A percentile compares a stretch with the other conserved stretches of the same genome.
Evolutionary conservation across 2,797 vertebrate species (phyloP).

Genomic region (Anomalospiza imberbis): DNA sequence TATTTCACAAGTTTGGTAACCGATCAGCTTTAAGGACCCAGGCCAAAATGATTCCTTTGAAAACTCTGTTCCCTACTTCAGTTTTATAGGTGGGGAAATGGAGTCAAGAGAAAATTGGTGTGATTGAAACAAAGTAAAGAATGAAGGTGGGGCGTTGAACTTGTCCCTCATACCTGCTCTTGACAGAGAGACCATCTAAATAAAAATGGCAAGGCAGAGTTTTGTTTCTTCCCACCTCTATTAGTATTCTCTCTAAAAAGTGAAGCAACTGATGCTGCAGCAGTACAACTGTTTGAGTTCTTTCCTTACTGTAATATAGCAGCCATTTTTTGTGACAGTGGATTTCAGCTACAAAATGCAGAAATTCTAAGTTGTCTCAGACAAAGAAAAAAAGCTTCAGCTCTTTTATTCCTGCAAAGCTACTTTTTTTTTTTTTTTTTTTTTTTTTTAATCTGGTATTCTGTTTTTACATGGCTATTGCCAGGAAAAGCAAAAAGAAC

Average conservation of each 20-base stretch:
- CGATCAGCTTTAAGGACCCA: background rate
- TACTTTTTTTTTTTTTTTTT: background rate
- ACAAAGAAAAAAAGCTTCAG: background rate
- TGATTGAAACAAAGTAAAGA: background rate
- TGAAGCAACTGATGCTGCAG: background rate
- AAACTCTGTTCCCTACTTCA: background rate
- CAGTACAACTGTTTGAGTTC: background rate
- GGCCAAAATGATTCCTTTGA: background rate
- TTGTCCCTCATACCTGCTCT: background rate
- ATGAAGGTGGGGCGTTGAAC: background rate
- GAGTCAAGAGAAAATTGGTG: background rate
- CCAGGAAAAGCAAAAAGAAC: slow-evolving; percentile 14
- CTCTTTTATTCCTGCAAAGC: background rate
- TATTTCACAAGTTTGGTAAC: background rate
- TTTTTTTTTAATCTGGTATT: background rate
- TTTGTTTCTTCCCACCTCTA: background rate
- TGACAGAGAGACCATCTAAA: background rate
- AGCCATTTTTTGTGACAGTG: background rate
- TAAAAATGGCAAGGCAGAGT: background rate
- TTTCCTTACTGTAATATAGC: background rate
- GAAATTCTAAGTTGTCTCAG: background rate
- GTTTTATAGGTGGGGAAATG: background rate
- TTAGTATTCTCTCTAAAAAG: background rate
- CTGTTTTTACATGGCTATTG: background rate
- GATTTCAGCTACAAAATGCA: background rate